Evolutionary conservation across 2,113 vertebrate genomes (phyloP).

Genomic region (Pithys albifrons): DNA sequence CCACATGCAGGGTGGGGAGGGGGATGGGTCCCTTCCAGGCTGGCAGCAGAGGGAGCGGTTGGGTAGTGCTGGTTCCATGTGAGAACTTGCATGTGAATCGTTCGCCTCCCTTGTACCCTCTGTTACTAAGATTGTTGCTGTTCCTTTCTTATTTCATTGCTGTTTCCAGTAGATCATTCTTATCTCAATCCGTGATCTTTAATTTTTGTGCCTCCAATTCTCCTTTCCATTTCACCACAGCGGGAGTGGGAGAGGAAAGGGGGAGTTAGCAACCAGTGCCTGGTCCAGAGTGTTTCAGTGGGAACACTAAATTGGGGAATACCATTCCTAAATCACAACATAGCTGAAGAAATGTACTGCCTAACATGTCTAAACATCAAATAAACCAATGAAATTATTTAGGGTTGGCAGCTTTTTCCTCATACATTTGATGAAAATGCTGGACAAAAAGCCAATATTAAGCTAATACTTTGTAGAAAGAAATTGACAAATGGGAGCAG

Average conservation of each 20-base stretch:
- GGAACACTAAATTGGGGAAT: not conserved
- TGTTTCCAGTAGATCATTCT: not conserved
- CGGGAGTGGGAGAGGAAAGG: not conserved
- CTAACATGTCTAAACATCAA: not conserved
- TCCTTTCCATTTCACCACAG: not conserved
- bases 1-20: not conserved
- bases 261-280: fast-evolving
- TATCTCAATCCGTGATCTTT: not conserved
- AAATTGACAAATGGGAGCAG: not conserved
- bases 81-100: not conserved
- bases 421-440: not conserved
- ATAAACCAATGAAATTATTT: not conserved
- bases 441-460: not conserved
- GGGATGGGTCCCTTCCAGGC: not conserved
- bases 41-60: not conserved
- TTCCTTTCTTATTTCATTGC: not conserved
- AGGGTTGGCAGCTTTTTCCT: not conserved
- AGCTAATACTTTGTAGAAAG: not conserved
- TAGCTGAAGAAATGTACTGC: not conserved
- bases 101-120: not conserved
- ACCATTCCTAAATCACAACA: not conserved
- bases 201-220: not conserved
- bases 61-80: fast-evolving
- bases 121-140: not conserved
- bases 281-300: not conserved